Evolutionary conservation across 2,113 vertebrate species (phyloP).

Genomic region (Cynopterus brachyotis): DNA sequence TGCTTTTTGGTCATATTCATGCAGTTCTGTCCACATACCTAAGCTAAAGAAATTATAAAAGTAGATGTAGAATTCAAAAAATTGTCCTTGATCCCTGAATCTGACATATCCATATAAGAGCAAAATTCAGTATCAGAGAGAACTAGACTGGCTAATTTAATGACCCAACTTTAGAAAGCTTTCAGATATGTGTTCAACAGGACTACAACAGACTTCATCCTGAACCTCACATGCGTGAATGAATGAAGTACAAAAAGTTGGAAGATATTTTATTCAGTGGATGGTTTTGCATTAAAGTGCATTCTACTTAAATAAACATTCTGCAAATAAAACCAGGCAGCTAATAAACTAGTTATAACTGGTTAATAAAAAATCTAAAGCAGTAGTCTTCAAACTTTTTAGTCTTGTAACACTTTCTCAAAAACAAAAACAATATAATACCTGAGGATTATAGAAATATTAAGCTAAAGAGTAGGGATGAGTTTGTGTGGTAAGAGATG

Average conservation of each 20-base stretch:
- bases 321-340: background rate
- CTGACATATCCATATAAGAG: background rate
- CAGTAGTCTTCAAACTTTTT: background rate
- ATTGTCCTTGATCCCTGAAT: background rate
- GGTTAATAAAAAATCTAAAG: background rate
- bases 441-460: background rate
- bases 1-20: background rate
- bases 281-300: background rate
- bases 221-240: background rate
- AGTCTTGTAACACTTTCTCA: background rate
- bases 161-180: background rate
- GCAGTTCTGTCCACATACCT: background rate
- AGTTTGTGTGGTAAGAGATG: background rate
- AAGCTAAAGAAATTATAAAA: slow-evolving; percentile 20
- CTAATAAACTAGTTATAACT: background rate
- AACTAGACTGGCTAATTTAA: background rate
- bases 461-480: background rate
- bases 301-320: background rate
- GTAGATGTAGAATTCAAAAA: background rate
- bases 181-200: background rate
- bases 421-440: background rate
- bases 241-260: background rate
- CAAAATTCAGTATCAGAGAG: background rate
- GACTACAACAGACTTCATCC: background rate
- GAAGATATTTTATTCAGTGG: background rate